Base-by-base conservation (phyloP, 2,888 invertebrate species). In the Philopedon plagiatum region DNA sequence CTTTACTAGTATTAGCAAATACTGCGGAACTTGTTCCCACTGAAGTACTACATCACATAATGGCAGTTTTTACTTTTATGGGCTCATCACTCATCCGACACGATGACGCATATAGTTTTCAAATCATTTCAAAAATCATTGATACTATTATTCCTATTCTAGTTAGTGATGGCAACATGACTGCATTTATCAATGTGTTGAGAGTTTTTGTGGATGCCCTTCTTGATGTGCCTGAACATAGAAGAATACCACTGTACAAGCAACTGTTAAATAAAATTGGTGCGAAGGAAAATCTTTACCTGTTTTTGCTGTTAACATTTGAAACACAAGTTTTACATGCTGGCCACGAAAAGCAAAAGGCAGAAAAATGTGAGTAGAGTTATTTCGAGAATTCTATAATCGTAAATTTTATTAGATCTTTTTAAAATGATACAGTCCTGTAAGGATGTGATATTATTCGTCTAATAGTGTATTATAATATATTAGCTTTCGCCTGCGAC, bases 11-110 rank as follows among this genome's bases (percentile, higher is more conserved):
- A 0, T 87, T 99, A 1, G 91, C 94, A 0, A 90, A 93, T 68
- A 92, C 93, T 11, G 95, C 96, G 0, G 88, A 89, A 26, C 88
- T 95, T 80, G 88, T 94, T 68, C 96, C 96, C 0, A 91, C 92
- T 71, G 92, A 93, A 86, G 95, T 99, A 0, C 86, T 98, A 13
- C 94, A 96, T 81, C 96, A 98, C 80, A 94, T 98, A 2, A 97
- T 99, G 92, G 93, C 96, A 19, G 95, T 99, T 78, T 99, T 99
- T 83, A 98, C 98, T 0, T 99, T 99, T 82, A 97, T 99, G 92
- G 99, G 99, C 0, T 94, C 94, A 0, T 95, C 95, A 0, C 92
- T 99, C 8, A 87, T 98, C 0, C 89, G 97, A 8, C 96, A 97
- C 78, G 98, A 99, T 82, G 97, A 98, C 81, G 93, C 94, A 0